phyloP scores from a whole-genome alignment of 2,113 vertebrate genomes.

The Anolis sagrei region DNA sequence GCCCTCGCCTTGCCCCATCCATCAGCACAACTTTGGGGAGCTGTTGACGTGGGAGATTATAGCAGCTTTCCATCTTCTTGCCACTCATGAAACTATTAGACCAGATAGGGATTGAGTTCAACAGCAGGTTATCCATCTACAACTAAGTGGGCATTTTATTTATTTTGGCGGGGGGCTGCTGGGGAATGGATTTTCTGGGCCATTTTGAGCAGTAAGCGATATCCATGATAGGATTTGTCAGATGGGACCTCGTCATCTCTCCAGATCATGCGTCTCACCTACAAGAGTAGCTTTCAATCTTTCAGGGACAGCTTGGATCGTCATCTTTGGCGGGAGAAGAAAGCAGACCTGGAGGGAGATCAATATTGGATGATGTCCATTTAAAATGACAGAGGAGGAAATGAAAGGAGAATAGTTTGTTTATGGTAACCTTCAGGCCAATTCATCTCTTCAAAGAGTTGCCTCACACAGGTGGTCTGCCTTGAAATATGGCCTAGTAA shows the following conservation, averaged over 20 bases:
- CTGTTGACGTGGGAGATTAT: conserved; percentile 5
- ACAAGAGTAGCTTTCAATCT: background rate
- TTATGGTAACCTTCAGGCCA: background rate
- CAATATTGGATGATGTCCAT: background rate
- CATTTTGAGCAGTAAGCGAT: conserved; percentile 5
- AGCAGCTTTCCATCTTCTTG: background rate
- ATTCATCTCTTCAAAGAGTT: background rate
- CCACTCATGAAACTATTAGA: background rate
- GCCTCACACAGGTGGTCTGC: background rate
- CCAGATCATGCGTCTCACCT: background rate
- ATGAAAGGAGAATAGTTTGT: conserved; percentile 12
- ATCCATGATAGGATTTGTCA: conserved; percentile 30
- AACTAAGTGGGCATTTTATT: background rate
- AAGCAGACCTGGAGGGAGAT: background rate
- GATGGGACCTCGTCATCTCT: background rate
- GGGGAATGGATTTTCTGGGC: background rate
- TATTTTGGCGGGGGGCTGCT: background rate
- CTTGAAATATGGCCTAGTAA: background rate
- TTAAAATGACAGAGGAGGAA: conserved; percentile 4
- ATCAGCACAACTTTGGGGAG: background rate
- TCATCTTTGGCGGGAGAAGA: background rate
- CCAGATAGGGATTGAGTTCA: background rate
- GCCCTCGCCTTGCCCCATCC: background rate
- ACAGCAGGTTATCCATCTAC: background rate
- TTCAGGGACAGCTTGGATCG: background rate